These are phyloP conservation scores for Fulica atra DNA, from an alignment of 2,113 vertebrate species.

Conservation along the genomic window DNA sequence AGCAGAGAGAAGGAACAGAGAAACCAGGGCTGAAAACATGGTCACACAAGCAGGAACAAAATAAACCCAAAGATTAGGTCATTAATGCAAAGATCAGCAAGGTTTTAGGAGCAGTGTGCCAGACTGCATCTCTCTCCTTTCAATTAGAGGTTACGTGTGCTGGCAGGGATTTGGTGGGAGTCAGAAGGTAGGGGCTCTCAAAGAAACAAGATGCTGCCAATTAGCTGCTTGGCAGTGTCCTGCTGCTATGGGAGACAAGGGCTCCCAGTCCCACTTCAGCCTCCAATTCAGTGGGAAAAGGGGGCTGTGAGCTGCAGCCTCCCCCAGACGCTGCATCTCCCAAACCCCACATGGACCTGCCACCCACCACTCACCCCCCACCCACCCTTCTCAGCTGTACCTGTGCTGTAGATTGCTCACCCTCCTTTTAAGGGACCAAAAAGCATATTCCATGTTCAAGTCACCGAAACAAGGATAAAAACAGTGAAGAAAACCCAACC, in stretches of 20 bases:
- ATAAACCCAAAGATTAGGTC: background rate
- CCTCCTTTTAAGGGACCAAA: background rate
- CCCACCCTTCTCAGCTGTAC: rapidly evolving
- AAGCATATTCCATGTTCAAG: background rate
- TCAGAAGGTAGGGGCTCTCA: background rate
- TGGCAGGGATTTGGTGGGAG: background rate
- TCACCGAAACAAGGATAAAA: background rate
- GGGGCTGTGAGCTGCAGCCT: background rate
- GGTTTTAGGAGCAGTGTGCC: background rate
- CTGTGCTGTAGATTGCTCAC: rapidly evolving
- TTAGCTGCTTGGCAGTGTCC: background rate
- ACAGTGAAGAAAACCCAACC: background rate
- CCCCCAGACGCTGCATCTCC: background rate
- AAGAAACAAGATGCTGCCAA: background rate
- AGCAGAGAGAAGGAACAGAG: background rate
- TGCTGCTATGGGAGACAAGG: background rate
- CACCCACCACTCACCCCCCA: background rate
- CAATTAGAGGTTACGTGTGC: background rate
- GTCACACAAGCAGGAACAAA: background rate
- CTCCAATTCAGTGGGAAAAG: background rate
- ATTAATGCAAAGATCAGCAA: background rate
- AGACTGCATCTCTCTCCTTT: background rate
- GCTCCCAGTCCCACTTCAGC: background rate
- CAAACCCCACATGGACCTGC: background rate
- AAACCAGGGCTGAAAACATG: background rate